Conservation (phyloP, 2,888 invertebrate genomes). For the Diarsia dahlii region DNA sequence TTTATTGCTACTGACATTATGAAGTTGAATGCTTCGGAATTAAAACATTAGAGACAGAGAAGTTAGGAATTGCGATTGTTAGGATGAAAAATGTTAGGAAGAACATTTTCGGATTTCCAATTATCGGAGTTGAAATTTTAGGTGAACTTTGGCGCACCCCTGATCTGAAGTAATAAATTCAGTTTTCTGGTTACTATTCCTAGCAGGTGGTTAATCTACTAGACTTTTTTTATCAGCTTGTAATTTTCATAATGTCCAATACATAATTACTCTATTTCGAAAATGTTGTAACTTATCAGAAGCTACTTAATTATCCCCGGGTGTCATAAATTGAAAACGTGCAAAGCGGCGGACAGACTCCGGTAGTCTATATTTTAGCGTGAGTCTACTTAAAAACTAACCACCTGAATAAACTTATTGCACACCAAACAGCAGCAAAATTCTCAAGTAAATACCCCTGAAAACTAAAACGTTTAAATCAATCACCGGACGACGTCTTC, state of each 20-base stretch:
- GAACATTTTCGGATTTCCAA: too few species aligned
- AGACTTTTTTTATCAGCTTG: too few species aligned
- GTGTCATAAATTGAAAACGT: background rate
- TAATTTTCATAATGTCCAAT: background rate
- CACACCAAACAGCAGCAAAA: background rate
- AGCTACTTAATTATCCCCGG: background rate
- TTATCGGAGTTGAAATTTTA: too few species aligned
- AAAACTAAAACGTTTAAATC: constrained; percentile 51
- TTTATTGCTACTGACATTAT: too few species aligned
- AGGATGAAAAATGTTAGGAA: too few species aligned
- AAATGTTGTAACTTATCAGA: background rate
- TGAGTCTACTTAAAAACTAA: background rate
- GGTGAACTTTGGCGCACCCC: too few species aligned
- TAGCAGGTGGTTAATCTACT: background rate
- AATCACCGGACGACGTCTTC: constrained; percentile 50
- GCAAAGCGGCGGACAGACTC: too few species aligned
- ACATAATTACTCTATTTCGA: background rate
- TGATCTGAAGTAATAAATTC: background rate
- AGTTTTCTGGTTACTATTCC: background rate
- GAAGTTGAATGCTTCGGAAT: too few species aligned
- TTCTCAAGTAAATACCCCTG: constrained; percentile 7
- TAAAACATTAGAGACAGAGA: too few species aligned
- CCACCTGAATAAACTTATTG: background rate
- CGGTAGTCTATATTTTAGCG: too few species aligned
- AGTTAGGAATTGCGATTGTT: too few species aligned